Evolutionary conservation across 1,140 invertebrate genomes (phyloP), one percentile per base, ranked within the genome.

Genomic region (Rhyacophila brunnea): DNA sequence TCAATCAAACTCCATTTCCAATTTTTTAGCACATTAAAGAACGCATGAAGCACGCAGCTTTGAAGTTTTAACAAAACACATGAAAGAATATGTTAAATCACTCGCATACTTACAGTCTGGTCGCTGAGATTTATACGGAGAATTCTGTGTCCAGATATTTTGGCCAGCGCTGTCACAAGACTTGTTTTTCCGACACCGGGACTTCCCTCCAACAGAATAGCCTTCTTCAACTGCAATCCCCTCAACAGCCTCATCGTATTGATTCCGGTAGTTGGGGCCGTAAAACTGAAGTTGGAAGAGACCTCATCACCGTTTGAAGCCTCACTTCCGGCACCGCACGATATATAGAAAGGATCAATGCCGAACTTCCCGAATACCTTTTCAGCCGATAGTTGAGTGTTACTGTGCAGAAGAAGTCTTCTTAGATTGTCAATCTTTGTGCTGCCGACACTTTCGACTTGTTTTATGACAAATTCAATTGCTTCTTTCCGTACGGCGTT

Each of bases 151-250:
- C 92, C 90, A 18, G 93, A 86, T 3, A 85, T 84, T 72, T 87
- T 89, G 0, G 95, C 96, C 13, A 99, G 78, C n/a, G 95, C 94
- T 44, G 87, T 85, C 1, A 99, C 88, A 42, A 98, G 79, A 69
- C 92, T 96, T 0, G 97, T 99, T 79, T 99, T 99, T 3, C 98
- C 98, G 35, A 98, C 96, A 2, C 98, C 96, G 1, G 98, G 98
- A 71, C 92, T 95, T 11, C 98, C 98, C 83, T 99, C 98, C 20
- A 99, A 72, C 45, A 99, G 81, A 49, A 99, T 85, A 0, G 97
- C 95, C 71, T 96, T 95, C 42, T 85, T 85, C 50, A 99, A 74
- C 56, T 97, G 92, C 61, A 99, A 75, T 0, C 89, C 95, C 59
- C 96, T 82, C 19, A 99, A 72, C 15, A 99, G 68, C 66, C 93